Conservation (phyloP, 2,113 vertebrate genomes). For the Desmodus rotundus region DNA sequence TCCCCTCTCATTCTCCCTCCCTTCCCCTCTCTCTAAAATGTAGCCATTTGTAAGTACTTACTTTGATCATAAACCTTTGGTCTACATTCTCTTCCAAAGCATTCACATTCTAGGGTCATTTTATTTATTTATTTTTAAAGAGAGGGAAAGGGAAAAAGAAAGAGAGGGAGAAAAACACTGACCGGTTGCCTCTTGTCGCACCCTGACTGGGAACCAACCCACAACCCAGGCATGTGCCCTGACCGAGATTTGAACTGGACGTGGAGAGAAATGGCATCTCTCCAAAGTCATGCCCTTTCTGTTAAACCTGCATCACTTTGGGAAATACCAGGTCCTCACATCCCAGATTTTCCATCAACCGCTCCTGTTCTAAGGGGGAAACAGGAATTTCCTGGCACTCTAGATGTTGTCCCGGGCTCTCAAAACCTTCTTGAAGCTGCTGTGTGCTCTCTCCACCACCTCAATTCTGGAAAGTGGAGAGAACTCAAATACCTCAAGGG, state of each 20-base stretch:
- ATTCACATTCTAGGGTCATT: too few relatives aligned
- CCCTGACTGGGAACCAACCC: too few relatives aligned
- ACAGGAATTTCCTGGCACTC: not conserved
- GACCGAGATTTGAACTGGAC: not conserved
- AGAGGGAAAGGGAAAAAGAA: too few relatives aligned
- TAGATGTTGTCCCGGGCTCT: not conserved
- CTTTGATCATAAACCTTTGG: too few relatives aligned
- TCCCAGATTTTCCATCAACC: not conserved
- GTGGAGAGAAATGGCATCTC: not conserved
- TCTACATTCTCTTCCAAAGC: too few relatives aligned
- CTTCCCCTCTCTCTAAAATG: too few relatives aligned
- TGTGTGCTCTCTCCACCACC: not conserved
- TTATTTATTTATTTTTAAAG: too few relatives aligned
- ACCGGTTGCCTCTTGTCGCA: too few relatives aligned
- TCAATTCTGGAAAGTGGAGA: not conserved
- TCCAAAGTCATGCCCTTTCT: not conserved
- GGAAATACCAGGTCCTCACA: not conserved
- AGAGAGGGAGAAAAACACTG: too few relatives aligned
- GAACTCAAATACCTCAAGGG: not conserved
- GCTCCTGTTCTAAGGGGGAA: not conserved
- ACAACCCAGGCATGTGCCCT: too few relatives aligned
- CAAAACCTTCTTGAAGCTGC: not conserved
- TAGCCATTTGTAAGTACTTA: too few relatives aligned
- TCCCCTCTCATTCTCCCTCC: too few relatives aligned
- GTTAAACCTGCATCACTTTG: not conserved